These are phyloP conservation scores for Micronycteris hirsuta DNA, from an alignment of 2,113 vertebrate genomes.

Conservation along the genomic window DNA sequence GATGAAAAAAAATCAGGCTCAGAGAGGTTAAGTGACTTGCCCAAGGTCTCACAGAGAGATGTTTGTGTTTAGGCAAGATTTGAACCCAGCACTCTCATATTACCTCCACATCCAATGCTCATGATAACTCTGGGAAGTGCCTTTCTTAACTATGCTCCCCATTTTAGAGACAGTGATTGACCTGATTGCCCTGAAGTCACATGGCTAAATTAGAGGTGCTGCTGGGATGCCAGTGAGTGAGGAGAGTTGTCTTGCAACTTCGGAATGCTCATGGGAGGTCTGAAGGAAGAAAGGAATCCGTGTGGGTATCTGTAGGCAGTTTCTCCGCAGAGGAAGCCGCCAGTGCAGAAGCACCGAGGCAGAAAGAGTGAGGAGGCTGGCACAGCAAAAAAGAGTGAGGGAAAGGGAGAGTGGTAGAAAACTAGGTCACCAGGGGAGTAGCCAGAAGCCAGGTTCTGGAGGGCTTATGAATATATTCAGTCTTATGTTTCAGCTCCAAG, in stretches of 20 bases:
- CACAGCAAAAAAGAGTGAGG: neutral
- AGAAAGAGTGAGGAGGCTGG: neutral
- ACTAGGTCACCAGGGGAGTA: neutral
- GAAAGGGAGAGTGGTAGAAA: neutral
- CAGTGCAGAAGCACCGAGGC: neutral
- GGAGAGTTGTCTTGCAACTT: neutral
- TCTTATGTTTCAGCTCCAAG: neutral
- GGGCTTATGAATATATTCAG: neutral
- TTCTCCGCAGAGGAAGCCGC: neutral
- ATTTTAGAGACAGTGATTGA: neutral
- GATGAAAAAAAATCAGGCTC: too few species aligned
- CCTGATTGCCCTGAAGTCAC: neutral
- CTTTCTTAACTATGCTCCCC: neutral
- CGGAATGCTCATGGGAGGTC: neutral
- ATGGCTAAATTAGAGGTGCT: neutral
- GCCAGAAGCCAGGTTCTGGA: neutral
- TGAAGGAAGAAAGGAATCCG: neutral
- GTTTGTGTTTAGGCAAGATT: neutral
- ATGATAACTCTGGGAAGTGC: neutral
- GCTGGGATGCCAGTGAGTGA: neutral
- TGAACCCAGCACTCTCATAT: neutral
- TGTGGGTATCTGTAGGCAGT: accelerated
- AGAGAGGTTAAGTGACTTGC: too few species aligned
- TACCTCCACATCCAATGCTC: neutral
- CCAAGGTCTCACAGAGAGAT: neutral